Conservation (phyloP, 2,888 invertebrate genomes). For the Diarsia brunnea region DNA sequence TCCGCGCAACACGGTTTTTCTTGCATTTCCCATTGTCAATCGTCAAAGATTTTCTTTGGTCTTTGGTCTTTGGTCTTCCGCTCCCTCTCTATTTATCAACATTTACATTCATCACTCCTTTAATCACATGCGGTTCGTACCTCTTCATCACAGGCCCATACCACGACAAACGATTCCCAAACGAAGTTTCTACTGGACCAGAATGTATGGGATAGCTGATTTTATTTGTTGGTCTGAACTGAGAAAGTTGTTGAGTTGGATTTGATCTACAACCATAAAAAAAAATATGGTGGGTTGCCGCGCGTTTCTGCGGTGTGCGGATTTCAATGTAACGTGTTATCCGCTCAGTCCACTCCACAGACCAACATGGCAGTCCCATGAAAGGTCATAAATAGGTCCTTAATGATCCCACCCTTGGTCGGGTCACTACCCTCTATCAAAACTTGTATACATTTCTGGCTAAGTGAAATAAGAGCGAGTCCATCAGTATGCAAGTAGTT, state of each 20-base stretch:
- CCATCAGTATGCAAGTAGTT: slow-evolving; percentile 16
- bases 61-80: no score
- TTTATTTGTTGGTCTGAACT: background rate
- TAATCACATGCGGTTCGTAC: no score
- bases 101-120: no score
- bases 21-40: no score
- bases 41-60: no score
- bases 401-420: background rate
- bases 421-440: background rate
- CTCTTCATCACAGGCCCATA: no score
- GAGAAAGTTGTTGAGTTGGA: background rate
- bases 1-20: no score
- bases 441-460: slow-evolving; percentile 1
- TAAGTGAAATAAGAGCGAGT: slow-evolving; percentile 26
- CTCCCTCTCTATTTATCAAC: no score
- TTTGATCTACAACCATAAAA: background rate
- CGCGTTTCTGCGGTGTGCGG: background rate
- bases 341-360: background rate
- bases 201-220: background rate
- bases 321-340: background rate
- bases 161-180: background rate
- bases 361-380: no score
- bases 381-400: background rate
- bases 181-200: background rate
- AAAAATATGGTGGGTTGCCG: background rate